Evolutionary conservation across 2,888 invertebrate genomes (phyloP).

Genomic region (Tigriopus californicus): DNA sequence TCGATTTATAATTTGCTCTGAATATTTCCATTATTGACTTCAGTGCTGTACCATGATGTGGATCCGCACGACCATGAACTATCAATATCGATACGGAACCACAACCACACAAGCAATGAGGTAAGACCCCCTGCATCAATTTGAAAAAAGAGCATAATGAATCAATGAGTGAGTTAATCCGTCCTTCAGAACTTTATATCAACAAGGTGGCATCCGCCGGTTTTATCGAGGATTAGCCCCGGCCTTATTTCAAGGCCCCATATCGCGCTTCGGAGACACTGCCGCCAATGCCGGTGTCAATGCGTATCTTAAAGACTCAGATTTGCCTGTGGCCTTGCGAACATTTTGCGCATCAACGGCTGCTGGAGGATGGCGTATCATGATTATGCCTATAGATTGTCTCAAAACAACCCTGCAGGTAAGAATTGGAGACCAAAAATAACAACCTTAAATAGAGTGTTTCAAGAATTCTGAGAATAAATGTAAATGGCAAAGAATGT

Average conservation of each 20-base stretch:
- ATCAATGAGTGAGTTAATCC: no score
- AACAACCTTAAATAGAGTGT: no score
- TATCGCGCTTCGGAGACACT: conserved; percentile 13
- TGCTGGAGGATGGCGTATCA: conserved; percentile 10
- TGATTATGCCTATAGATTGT: conserved; percentile 12
- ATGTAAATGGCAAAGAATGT: neutral
- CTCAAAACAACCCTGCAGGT: conserved; percentile 14
- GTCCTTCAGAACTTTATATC: neutral
- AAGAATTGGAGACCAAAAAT: no score
- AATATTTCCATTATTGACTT: neutral
- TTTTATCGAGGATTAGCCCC: conserved; percentile 10
- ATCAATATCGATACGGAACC: conserved; percentile 12
- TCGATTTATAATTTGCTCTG: neutral
- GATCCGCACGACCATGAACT: conserved; percentile 16
- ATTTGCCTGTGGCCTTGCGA: conserved; percentile 5
- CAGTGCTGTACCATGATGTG: conserved; percentile 12
- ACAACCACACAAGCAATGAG: conserved; percentile 4
- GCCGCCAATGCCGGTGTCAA: conserved; percentile 11
- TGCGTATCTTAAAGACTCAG: neutral
- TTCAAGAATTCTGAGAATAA: no score
- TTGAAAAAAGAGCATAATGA: no score
- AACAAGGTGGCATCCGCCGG: neutral
- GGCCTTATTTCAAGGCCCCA: conserved; percentile 12
- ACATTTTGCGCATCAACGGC: conserved; percentile 5
- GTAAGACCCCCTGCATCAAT: no score